Evolutionary conservation across 2,888 invertebrate species (phyloP), one percentile per base, ranked within the genome.

Genomic region (Notodonta ziczac): DNA sequence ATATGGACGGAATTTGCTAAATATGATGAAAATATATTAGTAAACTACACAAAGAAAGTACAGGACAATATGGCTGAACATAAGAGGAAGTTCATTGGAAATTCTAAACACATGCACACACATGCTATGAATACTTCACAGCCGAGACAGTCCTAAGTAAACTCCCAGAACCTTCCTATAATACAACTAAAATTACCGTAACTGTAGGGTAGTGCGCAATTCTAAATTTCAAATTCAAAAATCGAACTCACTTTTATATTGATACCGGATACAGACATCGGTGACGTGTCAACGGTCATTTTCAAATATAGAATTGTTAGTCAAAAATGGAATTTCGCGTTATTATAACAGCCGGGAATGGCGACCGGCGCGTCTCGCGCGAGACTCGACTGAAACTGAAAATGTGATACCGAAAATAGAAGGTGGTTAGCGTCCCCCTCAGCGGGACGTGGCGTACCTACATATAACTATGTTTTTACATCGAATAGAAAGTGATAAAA

Each of bases 371-470:
- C 87, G 87, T 84, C 85, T 78, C 72, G 75, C 87, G 83, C 89
- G 86, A 81, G 78, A 74, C 82, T 73, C 73, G 70, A 78, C 88
- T 90, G 90, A 82, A 89, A 91, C 91, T 92, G 93, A 91, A 91
- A 91, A 84, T 87, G 85, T 81, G 81, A 80, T 74, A 83, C 90
- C 89, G 81, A 90, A 93, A 93, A 93, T 93, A 93, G 91, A 89
- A 86, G 84, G 83, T 79, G 80, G 58, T 35, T 72, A 13, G 72
- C 80, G 78, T 83, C 84, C 87, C 86, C 90, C 88, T 86, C 87
- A 86, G 81, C 73, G 69, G 67, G 56, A 55, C 70, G 72, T 44
- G 62, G 62, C 60, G 63, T 60, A 24, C 24, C 24, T 24, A 24
- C 24, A 64, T 58, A 63, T 64, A 69, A 69, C 72, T 72, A 72